Evolutionary conservation across 2,797 vertebrate species (phyloP).

Genomic region (Etheostoma perlongum): DNA sequence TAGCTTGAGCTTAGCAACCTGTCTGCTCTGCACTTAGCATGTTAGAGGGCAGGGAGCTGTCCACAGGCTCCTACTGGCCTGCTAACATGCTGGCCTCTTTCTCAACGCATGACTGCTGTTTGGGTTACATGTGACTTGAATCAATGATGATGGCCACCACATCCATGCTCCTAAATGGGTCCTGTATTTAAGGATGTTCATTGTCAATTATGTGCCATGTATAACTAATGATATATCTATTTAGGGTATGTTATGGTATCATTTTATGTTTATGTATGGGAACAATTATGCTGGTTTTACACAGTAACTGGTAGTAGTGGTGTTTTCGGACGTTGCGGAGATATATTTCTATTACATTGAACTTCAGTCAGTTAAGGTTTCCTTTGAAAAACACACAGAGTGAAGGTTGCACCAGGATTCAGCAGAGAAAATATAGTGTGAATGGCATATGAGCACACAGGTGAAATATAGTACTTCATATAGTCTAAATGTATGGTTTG

Average conservation of each 20-base stretch:
- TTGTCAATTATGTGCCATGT: not conserved
- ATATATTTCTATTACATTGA: not conserved
- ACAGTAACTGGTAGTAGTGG: not conserved
- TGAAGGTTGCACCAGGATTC: not conserved
- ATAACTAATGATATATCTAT: not conserved
- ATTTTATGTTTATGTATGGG: not conserved
- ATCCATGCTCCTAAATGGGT: not conserved
- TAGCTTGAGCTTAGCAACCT: constrained; percentile 18
- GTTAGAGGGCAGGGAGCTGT: constrained; percentile 9
- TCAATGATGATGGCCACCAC: not conserved
- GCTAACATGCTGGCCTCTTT: constrained; percentile 11
- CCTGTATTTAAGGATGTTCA: not conserved
- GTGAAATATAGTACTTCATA: not conserved
- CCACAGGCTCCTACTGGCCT: constrained; percentile 9
- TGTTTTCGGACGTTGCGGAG: not conserved
- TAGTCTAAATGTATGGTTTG: not conserved
- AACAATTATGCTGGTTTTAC: not conserved
- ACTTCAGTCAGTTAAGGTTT: not conserved
- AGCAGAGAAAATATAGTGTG: no score
- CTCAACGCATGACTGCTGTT: constrained; percentile 21
- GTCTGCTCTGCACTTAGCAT: constrained; percentile 22
- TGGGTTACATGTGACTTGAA: constrained; percentile 1
- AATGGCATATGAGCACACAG: not conserved
- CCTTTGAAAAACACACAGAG: not conserved
- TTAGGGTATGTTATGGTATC: not conserved